Evolutionary conservation across 1,140 invertebrate genomes (phyloP), one percentile per base, ranked within the genome.

Genomic region (Cotesia glomerata): DNA sequence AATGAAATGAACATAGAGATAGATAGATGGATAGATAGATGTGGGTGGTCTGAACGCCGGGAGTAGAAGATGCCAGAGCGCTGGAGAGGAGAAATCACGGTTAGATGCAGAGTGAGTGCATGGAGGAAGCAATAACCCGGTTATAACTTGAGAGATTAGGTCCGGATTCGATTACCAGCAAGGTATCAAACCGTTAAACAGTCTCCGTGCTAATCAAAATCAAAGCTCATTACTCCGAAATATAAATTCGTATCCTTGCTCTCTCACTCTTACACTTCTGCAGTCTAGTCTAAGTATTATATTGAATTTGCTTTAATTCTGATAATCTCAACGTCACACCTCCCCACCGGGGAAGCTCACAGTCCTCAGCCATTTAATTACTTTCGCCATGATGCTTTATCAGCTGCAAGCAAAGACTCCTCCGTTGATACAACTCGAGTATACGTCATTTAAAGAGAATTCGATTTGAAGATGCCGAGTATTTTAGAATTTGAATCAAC

Each of bases 101-200:
- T 26, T 26, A 26, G 26, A 26, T 67, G 59, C 77, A 79, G 76
- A 84, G 84, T 75, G 80, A 85, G 82, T 84, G 81, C 84, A 86
- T 84, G 85, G 85, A 87, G 84, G 81, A 86, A 82, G 86, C 81
- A 86, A 87, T 87, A 87, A 87, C 86, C 84, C 79, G 82, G 84
- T 87, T 87, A 87, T 87, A 87, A 87, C 84, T 87, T 87, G 86
- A 87, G 86, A 87, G 86, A 87, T 87, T 87, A 87, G 86, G 84
- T 87, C 86, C 82, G 84, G 84, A 87, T 87, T 87, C 85, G 85
- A 87, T 87, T 87, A 87, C 84, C 81, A 80, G 83, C 84, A 85
- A 87, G 86, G 86, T 87, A 87, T 87, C 85, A 87, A 87, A 87
- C 85, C 85, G 86, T 87, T 87, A 87, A 87, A 87, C 85, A 87